Conservation (phyloP, 2,888 invertebrate species). For the Troilus luridus region DNA sequence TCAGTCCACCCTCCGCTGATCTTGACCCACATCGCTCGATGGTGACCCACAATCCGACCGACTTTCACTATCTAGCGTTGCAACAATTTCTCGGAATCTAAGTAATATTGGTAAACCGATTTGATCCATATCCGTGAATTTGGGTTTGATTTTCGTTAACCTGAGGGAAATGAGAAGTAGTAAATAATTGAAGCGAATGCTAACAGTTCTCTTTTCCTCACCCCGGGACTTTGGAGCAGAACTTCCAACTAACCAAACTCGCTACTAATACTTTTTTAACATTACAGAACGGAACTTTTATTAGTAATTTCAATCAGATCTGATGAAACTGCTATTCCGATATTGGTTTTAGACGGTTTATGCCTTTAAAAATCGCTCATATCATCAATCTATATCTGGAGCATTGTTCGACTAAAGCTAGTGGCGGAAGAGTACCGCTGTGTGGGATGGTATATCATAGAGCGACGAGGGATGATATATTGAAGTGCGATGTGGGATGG, state of each 20-base stretch:
- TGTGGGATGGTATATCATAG: not conserved
- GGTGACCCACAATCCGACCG: not conserved
- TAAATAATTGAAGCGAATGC: too few species aligned
- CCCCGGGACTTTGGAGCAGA: too few species aligned
- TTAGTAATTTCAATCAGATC: not conserved
- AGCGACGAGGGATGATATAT: too few species aligned
- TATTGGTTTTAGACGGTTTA: not conserved
- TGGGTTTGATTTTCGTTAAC: too few species aligned
- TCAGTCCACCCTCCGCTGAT: slow-evolving; percentile 1
- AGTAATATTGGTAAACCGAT: not conserved
- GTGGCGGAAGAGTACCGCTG: not conserved
- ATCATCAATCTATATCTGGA: not conserved
- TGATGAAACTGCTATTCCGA: not conserved
- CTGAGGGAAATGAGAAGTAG: too few species aligned
- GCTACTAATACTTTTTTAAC: too few species aligned
- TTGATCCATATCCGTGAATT: not conserved
- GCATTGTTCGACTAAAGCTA: not conserved
- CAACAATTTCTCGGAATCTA: not conserved
- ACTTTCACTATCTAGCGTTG: not conserved
- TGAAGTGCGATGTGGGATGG: too few species aligned
- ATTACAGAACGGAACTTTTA: too few species aligned
- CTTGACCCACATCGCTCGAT: not conserved
- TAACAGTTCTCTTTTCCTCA: too few species aligned
- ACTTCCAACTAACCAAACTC: too few species aligned
- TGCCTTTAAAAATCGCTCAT: not conserved